These are phyloP conservation scores for Phyllostomus discolor DNA, from an alignment of 2,113 vertebrate species.

Conservation along the genomic window DNA sequence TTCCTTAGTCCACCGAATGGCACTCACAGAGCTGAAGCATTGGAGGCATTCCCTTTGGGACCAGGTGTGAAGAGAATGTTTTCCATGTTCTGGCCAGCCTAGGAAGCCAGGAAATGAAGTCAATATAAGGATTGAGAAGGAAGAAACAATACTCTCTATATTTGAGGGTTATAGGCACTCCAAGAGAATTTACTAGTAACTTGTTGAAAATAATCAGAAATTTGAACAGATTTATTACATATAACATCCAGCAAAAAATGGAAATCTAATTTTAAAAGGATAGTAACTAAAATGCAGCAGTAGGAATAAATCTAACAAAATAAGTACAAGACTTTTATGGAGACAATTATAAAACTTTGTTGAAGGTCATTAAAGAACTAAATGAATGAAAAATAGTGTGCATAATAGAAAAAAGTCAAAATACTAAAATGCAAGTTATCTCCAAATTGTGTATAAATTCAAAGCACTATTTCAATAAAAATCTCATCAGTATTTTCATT, in stretches of 20 bases:
- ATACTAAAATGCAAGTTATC: background rate
- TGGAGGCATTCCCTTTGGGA: background rate
- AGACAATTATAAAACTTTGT: constrained; percentile 39
- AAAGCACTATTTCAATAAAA: constrained; percentile 21
- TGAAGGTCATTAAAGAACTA: constrained; percentile 15
- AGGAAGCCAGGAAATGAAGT: background rate
- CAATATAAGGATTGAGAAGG: background rate
- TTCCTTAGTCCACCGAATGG: background rate
- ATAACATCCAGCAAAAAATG: background rate
- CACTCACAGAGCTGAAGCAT: background rate
- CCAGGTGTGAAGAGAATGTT: background rate
- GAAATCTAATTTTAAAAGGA: constrained; percentile 5
- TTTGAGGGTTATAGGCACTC: background rate
- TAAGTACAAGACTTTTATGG: background rate
- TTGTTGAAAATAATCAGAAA: constrained; percentile 11
- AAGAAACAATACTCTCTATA: background rate
- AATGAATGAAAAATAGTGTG: background rate
- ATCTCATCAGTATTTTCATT: background rate
- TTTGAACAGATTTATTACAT: background rate
- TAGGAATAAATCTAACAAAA: background rate
- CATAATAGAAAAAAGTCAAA: background rate
- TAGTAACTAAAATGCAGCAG: background rate
- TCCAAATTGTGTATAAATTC: background rate
- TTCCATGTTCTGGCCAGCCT: background rate
- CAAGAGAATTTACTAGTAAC: background rate